Evolutionary conservation across 2,113 vertebrate genomes (phyloP), one percentile per base, ranked within the genome.

Genomic region (Corythoichthys haematopterus): DNA sequence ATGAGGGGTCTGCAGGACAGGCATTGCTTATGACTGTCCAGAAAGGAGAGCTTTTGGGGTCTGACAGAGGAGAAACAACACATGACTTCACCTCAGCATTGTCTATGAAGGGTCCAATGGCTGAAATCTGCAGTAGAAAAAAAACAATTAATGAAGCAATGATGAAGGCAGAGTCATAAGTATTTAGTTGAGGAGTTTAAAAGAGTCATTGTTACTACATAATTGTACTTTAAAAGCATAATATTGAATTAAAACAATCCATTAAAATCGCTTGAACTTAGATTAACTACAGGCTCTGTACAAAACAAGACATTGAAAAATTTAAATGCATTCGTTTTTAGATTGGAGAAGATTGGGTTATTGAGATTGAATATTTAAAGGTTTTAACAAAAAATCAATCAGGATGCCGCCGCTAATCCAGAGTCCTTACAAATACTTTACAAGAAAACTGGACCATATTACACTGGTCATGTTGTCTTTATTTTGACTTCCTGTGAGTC

Each of bases 31-130:
- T 84, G 68, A 91, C 55, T 0, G 70, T 57, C 92, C 92, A 93
- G 66, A 82, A 83, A 28, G 65, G 72, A 13, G 62, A 72, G 45
- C 68, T 82, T 10, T 71, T 84, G 0, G 88, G 88, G 86, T 92
- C 88, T 0, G 92, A 92, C n/a, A 82, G 71, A 20, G 92, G 85
- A 43, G 91, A 92, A 8, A 93, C 75, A 28, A 85, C 36, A 12
- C 92, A 93, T 0, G 88, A 90, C 64, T 64, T 78, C 28, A 92
- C 66, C 64, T 89, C 87, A 43, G 89, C 53, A 0, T 65, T 71
- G 6, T 81, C 81, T 6, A 70, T 38, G 28, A 75, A 13, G 28
- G 64, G 38, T 0, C 75, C 75, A 53, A 68, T 64, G 51, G 76
- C 86, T 2, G 83, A 88, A 66, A 92, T 85, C 92, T 93, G 81